These are phyloP conservation scores for Gadopsis marmoratus DNA, from an alignment of 2,797 vertebrate species.

Conservation along the genomic window DNA sequence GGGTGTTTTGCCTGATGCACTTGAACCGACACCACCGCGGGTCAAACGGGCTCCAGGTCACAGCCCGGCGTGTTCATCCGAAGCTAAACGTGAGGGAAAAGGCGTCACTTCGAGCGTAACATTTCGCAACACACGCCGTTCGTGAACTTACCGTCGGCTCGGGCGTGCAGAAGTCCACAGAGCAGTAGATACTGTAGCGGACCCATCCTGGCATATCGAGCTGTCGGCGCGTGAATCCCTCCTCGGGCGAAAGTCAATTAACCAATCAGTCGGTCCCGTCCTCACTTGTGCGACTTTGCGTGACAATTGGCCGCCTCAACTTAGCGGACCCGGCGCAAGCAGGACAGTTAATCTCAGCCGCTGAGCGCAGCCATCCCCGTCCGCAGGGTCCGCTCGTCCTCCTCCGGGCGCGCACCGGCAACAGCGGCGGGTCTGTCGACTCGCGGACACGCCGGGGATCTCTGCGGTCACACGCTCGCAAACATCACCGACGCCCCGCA, in stretches of 20 bases:
- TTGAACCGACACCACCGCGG: slow-evolving; percentile 37
- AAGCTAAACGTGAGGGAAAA: background rate
- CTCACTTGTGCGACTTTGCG: slow-evolving; percentile 52
- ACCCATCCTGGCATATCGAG: slow-evolving; percentile 85
- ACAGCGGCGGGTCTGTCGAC: slow-evolving; percentile 49
- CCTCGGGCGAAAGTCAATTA: slow-evolving; percentile 52
- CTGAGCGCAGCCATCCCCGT: slow-evolving; percentile 33
- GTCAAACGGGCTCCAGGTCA: slow-evolving; percentile 31
- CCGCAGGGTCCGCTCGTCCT: slow-evolving; percentile 64
- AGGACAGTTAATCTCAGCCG: slow-evolving; percentile 28
- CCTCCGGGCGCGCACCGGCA: slow-evolving; percentile 73
- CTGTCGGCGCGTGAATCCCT: slow-evolving; percentile 79
- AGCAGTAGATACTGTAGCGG: slow-evolving; percentile 83
- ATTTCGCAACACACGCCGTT: background rate
- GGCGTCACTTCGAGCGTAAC: background rate
- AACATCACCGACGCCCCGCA: slow-evolving; percentile 77
- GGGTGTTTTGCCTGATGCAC: slow-evolving; percentile 28
- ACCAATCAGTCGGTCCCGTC: slow-evolving; percentile 48
- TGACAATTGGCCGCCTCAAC: slow-evolving; percentile 31
- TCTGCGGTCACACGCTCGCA: slow-evolving; percentile 71
- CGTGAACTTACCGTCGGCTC: slow-evolving; percentile 76
- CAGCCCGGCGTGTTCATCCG: background rate
- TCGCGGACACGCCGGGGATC: slow-evolving; percentile 69
- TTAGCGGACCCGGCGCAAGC: slow-evolving; percentile 39
- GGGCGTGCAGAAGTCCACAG: slow-evolving; percentile 82